These are phyloP conservation scores for Peromyscus attwateri DNA, from an alignment of 2,797 vertebrate species.

Conservation along the genomic window DNA sequence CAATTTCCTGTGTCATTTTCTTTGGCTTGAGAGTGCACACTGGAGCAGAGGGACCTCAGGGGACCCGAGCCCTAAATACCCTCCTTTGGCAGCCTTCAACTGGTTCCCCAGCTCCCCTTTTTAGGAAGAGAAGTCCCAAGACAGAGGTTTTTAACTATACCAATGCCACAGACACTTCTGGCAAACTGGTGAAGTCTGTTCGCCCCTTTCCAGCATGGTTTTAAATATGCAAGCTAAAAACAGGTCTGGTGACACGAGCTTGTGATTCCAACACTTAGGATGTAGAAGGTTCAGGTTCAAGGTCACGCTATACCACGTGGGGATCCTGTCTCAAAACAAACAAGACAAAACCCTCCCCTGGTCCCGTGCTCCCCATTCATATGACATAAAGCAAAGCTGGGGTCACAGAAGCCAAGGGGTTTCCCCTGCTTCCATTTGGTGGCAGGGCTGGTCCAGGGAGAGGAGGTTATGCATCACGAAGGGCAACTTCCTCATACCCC, in stretches of 20 bases:
- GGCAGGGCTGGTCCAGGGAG: background rate
- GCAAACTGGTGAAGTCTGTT: background rate
- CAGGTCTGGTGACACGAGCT: background rate
- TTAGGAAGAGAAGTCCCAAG: conserved; percentile 38
- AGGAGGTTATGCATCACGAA: accelerated
- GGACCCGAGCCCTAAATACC: conserved; percentile 78
- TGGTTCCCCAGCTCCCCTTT: conserved; percentile 23
- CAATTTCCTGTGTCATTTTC: conserved; percentile 80
- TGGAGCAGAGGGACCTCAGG: conserved; percentile 54
- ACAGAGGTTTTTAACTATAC: conserved; percentile 14
- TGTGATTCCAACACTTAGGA: background rate
- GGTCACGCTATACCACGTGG: background rate
- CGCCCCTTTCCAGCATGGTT: background rate
- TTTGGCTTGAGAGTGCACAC: conserved; percentile 54
- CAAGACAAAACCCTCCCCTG: background rate
- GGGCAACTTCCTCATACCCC: background rate
- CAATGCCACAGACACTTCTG: background rate
- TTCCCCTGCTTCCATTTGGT: background rate
- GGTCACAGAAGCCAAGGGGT: background rate
- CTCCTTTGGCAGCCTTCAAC: conserved; percentile 60
- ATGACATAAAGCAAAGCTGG: background rate
- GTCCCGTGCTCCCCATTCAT: background rate
- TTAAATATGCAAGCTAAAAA: background rate
- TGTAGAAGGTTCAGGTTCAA: background rate
- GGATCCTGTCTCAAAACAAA: background rate